phyloP scores from a whole-genome alignment of 2,113 vertebrate species.

The Indri indri region DNA sequence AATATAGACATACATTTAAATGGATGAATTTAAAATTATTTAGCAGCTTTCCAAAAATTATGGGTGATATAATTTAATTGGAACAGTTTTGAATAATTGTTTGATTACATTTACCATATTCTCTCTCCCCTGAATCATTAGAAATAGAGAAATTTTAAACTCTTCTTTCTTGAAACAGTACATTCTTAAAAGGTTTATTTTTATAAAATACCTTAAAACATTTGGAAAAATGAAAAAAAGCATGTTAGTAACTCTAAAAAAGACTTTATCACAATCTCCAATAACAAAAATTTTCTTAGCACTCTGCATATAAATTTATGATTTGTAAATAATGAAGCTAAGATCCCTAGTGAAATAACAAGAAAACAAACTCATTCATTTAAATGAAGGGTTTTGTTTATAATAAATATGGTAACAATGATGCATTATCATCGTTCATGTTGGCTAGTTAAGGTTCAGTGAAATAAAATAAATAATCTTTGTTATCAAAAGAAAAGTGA shows the following conservation, averaged over 20 bases:
- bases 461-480: background rate
- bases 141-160: background rate
- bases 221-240: background rate
- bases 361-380: constrained; percentile 37
- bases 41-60: background rate
- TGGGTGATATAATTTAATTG: background rate
- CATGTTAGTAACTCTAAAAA: background rate
- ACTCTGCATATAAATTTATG: background rate
- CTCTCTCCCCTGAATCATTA: background rate
- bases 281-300: constrained; percentile 18
- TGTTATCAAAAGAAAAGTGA: background rate
- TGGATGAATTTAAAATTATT: background rate
- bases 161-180: background rate
- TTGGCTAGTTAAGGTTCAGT: constrained; percentile 30
- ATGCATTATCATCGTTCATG: background rate
- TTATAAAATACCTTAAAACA: background rate
- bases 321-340: constrained; percentile 43
- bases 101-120: background rate
- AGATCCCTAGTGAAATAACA: background rate
- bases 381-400: constrained; percentile 49
- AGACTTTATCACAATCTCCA: constrained; percentile 1
- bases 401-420: background rate
- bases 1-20: background rate
- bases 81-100: background rate
- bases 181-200: background rate